phyloP scores from a whole-genome alignment of 2,113 vertebrate genomes.

The Chaenocephalus aceratus region DNA sequence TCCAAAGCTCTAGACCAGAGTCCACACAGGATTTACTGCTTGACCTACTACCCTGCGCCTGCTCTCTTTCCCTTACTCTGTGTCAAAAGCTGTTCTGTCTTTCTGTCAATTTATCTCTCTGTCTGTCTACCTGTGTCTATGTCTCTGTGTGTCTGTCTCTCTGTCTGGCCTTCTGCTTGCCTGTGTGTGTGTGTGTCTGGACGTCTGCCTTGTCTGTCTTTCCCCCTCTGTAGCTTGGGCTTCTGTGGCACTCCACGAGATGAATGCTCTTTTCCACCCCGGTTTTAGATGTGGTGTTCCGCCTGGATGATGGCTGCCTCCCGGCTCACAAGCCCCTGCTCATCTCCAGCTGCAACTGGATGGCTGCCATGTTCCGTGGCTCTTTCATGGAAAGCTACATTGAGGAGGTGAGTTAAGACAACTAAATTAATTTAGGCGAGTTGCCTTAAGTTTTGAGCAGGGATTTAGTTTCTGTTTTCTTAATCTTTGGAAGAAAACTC shows the following conservation, averaged over 20 bases:
- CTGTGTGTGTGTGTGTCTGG: conserved; percentile 62
- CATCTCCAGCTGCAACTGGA: conserved; percentile 93
- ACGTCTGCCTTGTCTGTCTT: conserved; percentile 79
- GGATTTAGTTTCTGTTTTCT: conserved; percentile 13
- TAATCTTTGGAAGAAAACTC: conserved; percentile 5
- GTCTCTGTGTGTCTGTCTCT: conserved; percentile 60
- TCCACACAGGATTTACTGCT: conserved; percentile 27
- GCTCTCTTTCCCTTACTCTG: conserved; percentile 63
- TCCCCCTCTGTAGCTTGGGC: conserved; percentile 84
- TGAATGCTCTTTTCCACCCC: conserved; percentile 86
- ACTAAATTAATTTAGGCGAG: neutral
- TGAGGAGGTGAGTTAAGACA: conserved; percentile 82
- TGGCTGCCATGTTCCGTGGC: conserved; percentile 94
- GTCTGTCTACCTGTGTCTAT: conserved; percentile 78
- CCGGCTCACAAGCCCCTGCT: conserved; percentile 92
- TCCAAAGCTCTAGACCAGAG: conserved; percentile 10
- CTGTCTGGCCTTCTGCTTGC: conserved; percentile 65
- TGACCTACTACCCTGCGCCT: conserved; percentile 29
- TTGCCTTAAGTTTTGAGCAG: conserved; percentile 24
- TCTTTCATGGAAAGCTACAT: conserved; percentile 92
- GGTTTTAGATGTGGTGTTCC: conserved; percentile 92
- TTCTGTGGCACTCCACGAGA: conserved; percentile 86
- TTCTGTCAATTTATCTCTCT: conserved; percentile 79
- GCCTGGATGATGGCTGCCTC: conserved; percentile 87
- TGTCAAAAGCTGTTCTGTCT: conserved; percentile 66